Base-by-base conservation (phyloP, 2,113 vertebrate genomes). In the Chionis minor region DNA sequence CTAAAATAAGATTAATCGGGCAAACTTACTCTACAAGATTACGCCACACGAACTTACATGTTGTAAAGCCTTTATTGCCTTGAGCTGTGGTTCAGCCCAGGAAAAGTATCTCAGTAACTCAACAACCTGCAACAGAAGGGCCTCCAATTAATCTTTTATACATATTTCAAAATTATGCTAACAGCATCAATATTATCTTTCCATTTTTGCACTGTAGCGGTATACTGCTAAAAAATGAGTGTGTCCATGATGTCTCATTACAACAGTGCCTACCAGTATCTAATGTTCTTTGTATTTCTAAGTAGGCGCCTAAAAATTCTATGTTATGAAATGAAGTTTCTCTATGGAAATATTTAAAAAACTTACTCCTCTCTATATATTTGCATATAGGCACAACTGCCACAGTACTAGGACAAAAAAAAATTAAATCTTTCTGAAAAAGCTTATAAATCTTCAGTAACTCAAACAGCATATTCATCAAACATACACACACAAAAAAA, bases 31-130 rank as follows among this genome's bases (percentile, higher is more conserved):
- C 52, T 33, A 72, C 15, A 84, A 81, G 40, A 79, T 38, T 58
- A 94, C 27, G 58, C 10, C 75, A 79, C 24, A 38, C 88, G 51
- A 91, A 98, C 99, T 99, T 97, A 99, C 99, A 97, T 99, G 99
- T 80, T 99, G 99, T 90, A 99, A 98, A 74, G 99, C 99, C 97
- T 99, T 99, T 93, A 99, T 99, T 70, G 99, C 99, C 97, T 99
- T 99, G 79, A 99, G 98, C 96, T 99, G 99, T 72, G 99, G 99
- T 71, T 99, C 99, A 67, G 99, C 99, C 99, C 99, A 99, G 51
- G 99, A 99, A 96, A 99, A 99, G 85, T 99, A 99, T 92, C 99
- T 99, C 92, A 99, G 96, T 91, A 99, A 98, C 90, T 99, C 99
- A 94, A 99, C 99, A 94, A 99, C 99, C 99, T 99, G 97, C 82